phyloP scores from a whole-genome alignment of 2,888 invertebrate genomes.

The Tanytarsus gracilentus region DNA sequence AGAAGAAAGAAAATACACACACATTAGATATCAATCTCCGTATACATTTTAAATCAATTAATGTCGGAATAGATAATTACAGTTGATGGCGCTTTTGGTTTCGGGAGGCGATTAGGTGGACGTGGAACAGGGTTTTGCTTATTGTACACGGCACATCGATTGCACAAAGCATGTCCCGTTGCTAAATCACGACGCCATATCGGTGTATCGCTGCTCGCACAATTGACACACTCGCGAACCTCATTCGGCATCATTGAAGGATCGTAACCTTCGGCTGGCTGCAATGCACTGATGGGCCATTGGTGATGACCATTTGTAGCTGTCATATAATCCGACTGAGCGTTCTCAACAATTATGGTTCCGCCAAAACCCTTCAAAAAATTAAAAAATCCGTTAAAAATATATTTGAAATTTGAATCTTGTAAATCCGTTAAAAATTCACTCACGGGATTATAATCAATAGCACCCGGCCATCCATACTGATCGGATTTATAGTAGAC shows the following conservation, averaged over 20 bases:
- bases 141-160: conserved; percentile 60
- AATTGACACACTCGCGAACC: conserved; percentile 41
- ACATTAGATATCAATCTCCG: conserved; percentile 26
- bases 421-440: neutral
- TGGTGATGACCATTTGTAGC: conserved; percentile 29
- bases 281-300: conserved; percentile 28
- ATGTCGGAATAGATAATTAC: conserved; percentile 21
- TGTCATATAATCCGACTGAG: conserved; percentile 27
- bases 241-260: conserved; percentile 21
- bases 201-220: conserved; percentile 59
- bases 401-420: too few relatives aligned
- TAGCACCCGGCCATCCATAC: conserved; percentile 28
- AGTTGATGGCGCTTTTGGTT: conserved; percentile 30
- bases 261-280: conserved; percentile 27
- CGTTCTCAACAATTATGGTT: conserved; percentile 30
- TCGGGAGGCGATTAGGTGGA: conserved; percentile 45
- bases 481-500: conserved; percentile 28
- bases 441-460: conserved; percentile 25
- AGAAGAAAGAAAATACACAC: conserved; percentile 4
- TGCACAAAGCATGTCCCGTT: conserved; percentile 78
- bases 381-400: neutral
- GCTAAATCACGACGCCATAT: conserved; percentile 73
- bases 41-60: conserved; percentile 29
- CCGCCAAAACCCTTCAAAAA: conserved; percentile 26
- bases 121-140: conserved; percentile 51